Percentiles rank a stretch among this genome's conserved stretches.
phyloP scores from a whole-genome alignment of 2,113 vertebrate genomes.

The Pollachius pollachius region DNA sequence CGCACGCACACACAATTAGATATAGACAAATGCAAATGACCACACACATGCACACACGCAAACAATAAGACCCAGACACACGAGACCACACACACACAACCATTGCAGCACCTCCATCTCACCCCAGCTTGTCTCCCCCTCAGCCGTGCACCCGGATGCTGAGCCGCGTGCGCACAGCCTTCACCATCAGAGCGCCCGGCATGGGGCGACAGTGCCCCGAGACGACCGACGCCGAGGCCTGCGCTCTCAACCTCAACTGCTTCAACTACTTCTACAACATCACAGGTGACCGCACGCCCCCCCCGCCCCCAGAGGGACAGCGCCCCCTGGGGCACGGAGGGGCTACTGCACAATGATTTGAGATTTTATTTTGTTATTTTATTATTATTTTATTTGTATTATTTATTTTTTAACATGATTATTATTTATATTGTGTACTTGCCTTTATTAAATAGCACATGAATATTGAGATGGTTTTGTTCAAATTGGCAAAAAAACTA shows the following conservation, averaged over 20 bases:
- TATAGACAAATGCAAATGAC: no score
- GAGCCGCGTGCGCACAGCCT: conserved; percentile 78
- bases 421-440: background rate
- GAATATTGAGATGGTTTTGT: background rate
- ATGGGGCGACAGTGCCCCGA: conserved; percentile 83
- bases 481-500: background rate
- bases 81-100: no score
- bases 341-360: background rate
- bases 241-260: conserved; percentile 91
- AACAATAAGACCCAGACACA: no score
- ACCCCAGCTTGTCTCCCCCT: conserved; percentile 30
- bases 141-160: conserved; percentile 87
- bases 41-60: no score
- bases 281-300: conserved; percentile 77
- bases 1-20: no score
- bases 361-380: no score
- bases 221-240: conserved; percentile 79
- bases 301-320: background rate
- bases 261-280: conserved; percentile 97
- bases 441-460: background rate
- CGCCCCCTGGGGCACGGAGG: no score
- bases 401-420: background rate
- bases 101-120: no score
- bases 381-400: background rate
- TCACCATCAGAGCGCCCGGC: conserved; percentile 79